Evolutionary conservation across 2,888 invertebrate genomes (phyloP).

Genomic region (Nasonia oneida): DNA sequence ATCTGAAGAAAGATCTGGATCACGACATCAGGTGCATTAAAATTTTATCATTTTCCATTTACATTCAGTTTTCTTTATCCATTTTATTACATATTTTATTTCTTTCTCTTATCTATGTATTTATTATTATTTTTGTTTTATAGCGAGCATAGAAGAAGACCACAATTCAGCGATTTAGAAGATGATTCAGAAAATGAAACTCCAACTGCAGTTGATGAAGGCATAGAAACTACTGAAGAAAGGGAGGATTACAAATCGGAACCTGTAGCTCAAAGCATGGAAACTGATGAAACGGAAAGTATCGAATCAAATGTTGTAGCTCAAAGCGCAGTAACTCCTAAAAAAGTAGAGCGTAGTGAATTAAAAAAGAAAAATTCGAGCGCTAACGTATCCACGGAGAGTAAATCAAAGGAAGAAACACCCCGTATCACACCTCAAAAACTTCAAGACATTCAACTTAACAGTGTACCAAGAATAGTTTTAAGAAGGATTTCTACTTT

Average conservation of each 20-base stretch:
- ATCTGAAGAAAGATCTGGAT: slow-evolving; percentile 73
- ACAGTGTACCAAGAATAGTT: slow-evolving; percentile 66
- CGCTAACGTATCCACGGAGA: slow-evolving; percentile 3
- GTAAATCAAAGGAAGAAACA: slow-evolving; percentile 9
- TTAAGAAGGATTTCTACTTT: slow-evolving; percentile 69
- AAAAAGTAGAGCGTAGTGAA: slow-evolving; percentile 22
- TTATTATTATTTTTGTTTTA: slow-evolving; percentile 32
- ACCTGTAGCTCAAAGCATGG: not conserved
- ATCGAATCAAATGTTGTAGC: not conserved
- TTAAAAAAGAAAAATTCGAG: slow-evolving; percentile 42
- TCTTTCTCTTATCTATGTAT: slow-evolving; percentile 27
- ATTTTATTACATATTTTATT: not conserved
- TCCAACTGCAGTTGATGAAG: not conserved
- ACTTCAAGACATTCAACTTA: slow-evolving; percentile 40
- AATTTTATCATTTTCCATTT: slow-evolving; percentile 31
- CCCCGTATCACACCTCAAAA: slow-evolving; percentile 38
- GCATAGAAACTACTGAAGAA: not conserved
- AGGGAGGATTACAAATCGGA: too few species aligned
- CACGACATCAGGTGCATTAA: slow-evolving; percentile 66
- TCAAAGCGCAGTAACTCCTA: not conserved
- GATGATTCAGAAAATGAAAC: slow-evolving; percentile 19
- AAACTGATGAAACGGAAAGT: not conserved
- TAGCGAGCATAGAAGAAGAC: slow-evolving; percentile 41
- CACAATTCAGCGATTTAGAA: slow-evolving; percentile 41
- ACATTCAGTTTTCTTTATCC: too few species aligned